Evolutionary conservation across 2,113 vertebrate species (phyloP).

Genomic region (Tinamus guttatus): DNA sequence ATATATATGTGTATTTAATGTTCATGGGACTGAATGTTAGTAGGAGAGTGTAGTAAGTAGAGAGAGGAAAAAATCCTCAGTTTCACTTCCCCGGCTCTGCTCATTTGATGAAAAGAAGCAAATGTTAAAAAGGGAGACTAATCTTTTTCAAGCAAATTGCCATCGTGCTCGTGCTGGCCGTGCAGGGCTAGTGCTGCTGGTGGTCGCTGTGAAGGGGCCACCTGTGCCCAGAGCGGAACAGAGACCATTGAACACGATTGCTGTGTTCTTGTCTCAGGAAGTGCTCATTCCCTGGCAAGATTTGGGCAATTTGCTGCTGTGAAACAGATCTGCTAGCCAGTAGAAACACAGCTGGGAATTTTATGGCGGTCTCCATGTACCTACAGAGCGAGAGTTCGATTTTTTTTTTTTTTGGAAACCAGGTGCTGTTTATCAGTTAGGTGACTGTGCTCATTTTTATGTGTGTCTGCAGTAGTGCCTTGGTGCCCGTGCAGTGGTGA

Average conservation of each 20-base stretch:
- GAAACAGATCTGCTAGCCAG: not conserved
- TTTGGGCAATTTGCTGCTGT: not conserved
- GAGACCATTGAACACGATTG: not conserved
- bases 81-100: not conserved
- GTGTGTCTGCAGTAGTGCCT: not conserved
- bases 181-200: not conserved
- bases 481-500: accelerated
- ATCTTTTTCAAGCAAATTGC: not conserved
- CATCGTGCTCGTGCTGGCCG: not conserved
- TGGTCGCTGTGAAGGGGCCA: not conserved
- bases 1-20: not conserved
- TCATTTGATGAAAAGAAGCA: not conserved
- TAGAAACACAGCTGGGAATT: not conserved
- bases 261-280: not conserved
- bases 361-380: not conserved
- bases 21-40: not conserved
- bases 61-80: not conserved
- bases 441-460: not conserved
- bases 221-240: not conserved
- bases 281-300: not conserved
- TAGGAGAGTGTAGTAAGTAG: not conserved
- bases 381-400: not conserved
- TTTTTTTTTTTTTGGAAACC: not conserved
- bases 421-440: not conserved
- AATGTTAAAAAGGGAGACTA: not conserved